Evolutionary conservation across 2,797 vertebrate genomes (phyloP), one percentile per base, ranked within the genome.

Genomic region (Crypturellus tataupa): DNA sequence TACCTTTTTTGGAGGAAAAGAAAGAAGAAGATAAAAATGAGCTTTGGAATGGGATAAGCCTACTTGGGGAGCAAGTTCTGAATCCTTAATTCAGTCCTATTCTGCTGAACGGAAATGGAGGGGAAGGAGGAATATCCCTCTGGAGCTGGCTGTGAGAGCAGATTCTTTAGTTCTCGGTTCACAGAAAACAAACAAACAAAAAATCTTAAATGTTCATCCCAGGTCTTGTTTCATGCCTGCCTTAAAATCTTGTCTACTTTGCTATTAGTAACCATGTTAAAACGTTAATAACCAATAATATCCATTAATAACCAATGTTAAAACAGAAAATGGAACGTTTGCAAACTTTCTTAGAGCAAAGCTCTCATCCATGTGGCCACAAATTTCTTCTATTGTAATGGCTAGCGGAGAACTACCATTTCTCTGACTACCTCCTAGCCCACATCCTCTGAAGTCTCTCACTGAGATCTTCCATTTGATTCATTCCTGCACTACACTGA

Each of bases 271-370:
- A 56, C 51, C 37, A 24, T 29, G 37, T 39, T 39, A 39, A 39
- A 39, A 39, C 37, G 11, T 39, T 39, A 39, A 39, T 39, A 39
- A 39, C 37, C 37, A 39, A 39, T 10, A 39, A 39, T 39, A 39
- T 10, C 37, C 37, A 39, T 39, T 39, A 39, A 39, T 39, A 39
- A 10, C 37, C 49, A 53, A 19, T 56, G 37, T 85, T 87, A 92
- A 93, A 93, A 85, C 39, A 87, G 37, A 44, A 92, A 92, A 63
- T 9, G 90, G 27, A 51, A 87, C 33, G 27, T 62, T 70, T 87
- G 60, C n/a, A 68, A 46, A 75, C 25, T 71, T 82, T 82, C 56
- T 72, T 63, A 58, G 19, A 80, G 47, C 73, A 78, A 70, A 7
- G 5, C 13, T 63, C 14, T 90, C 42, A 70, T 56, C 71, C 60